Evolutionary conservation across 2,888 invertebrate genomes (phyloP).

Genomic region (Phymatocera aterrima): DNA sequence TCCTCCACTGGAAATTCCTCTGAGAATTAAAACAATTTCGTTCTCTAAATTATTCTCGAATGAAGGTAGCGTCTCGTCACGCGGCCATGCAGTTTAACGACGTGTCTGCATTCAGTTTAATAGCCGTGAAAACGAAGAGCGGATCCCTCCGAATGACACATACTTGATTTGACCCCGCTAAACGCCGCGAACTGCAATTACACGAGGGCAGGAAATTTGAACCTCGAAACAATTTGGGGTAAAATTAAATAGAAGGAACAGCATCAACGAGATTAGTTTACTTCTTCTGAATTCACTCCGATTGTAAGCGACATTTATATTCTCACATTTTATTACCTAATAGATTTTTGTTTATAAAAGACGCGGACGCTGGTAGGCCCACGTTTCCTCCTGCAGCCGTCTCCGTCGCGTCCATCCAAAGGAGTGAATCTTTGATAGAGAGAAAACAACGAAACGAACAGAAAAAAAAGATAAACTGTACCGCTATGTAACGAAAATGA

Average conservation of each 20-base stretch:
- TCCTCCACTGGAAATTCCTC: not conserved
- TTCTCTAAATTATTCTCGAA: not conserved
- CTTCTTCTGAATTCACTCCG: too few species aligned
- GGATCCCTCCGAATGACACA: not conserved
- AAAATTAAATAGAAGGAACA: not conserved
- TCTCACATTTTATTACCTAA: constrained; percentile 53
- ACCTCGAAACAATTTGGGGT: not conserved
- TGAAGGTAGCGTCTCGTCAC: not conserved
- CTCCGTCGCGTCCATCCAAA: constrained; percentile 55
- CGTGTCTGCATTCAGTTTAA: constrained; percentile 20
- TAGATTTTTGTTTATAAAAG: constrained; percentile 55
- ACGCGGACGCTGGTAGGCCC: constrained; percentile 48
- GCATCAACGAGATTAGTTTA: not conserved
- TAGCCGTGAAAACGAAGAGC: constrained; percentile 27
- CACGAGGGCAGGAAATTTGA: not conserved
- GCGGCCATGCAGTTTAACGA: not conserved
- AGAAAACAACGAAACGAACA: not conserved
- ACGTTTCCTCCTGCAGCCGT: constrained; percentile 48
- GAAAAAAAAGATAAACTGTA: not conserved
- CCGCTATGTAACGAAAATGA: not conserved
- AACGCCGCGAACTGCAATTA: not conserved
- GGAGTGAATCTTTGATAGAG: not conserved
- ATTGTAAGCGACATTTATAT: too few species aligned
- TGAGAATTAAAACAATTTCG: constrained; percentile 18
- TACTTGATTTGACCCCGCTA: constrained; percentile 11